Evolutionary conservation across 2,888 invertebrate genomes (phyloP).

Genomic region (Graphium colonna): DNA sequence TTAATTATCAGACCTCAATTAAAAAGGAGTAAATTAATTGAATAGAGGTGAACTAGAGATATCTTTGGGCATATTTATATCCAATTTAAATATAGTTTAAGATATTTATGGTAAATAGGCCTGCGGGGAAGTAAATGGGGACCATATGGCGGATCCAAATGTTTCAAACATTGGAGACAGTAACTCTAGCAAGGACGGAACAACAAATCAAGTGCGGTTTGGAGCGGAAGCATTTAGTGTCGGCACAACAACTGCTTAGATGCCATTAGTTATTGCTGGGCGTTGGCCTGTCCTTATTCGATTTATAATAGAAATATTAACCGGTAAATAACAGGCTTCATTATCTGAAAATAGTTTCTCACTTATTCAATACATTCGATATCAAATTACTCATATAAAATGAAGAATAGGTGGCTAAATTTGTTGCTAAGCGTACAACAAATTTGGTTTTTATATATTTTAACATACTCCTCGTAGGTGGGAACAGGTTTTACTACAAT

Average conservation of each 20-base stretch:
- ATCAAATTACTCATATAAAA: too few species aligned
- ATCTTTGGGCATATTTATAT: background rate
- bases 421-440: background rate
- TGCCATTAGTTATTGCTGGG: conserved; percentile 59
- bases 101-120: conserved; percentile 17
- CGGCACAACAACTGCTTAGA: conserved; percentile 56
- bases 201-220: conserved; percentile 75
- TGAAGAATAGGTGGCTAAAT: background rate
- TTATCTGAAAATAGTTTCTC: background rate
- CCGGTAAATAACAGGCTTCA: background rate
- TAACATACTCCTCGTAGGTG: too few species aligned
- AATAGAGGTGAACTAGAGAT: too few species aligned
- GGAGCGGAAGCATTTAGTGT: conserved; percentile 64
- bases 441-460: too few species aligned
- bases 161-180: conserved; percentile 53
- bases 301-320: conserved; percentile 9
- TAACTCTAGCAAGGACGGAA: conserved; percentile 64
- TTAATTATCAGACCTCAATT: background rate
- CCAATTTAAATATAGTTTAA: background rate
- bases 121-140: conserved; percentile 33
- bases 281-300: conserved; percentile 28
- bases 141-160: conserved; percentile 63
- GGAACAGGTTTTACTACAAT: too few species aligned
- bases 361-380: background rate
- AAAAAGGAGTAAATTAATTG: too few species aligned